Evolutionary conservation across 2,797 vertebrate species (phyloP).

Genomic region (Florisuga fusca): DNA sequence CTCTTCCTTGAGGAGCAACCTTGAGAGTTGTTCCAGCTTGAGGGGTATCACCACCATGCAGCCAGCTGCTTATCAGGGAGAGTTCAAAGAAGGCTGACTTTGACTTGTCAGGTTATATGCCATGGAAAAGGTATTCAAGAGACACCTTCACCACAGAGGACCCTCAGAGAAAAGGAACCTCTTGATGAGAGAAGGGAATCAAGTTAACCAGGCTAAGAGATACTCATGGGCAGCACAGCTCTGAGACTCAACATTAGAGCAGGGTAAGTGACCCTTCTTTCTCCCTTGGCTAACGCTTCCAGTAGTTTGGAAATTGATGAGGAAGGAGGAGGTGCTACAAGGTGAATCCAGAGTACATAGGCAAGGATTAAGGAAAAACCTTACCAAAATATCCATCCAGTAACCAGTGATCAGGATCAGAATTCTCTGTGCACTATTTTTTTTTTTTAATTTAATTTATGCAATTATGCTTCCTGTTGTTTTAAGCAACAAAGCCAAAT

Average conservation of each 20-base stretch:
- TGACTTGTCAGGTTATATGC: neutral
- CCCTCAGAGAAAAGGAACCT: neutral
- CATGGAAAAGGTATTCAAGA: neutral
- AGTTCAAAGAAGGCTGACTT: neutral
- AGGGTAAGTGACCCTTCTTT: neutral
- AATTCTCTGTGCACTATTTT: neutral
- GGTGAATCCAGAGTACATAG: neutral
- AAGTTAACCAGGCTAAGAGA: neutral
- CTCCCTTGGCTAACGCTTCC: neutral
- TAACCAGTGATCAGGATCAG: neutral
- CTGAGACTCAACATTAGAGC: neutral
- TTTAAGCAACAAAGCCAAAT: neutral
- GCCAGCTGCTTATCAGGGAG: neutral
- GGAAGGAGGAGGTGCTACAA: neutral
- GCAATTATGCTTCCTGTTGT: too few species aligned
- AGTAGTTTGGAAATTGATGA: neutral
- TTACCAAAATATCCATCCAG: neutral
- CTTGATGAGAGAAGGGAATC: neutral
- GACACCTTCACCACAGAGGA: neutral
- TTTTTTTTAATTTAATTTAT: neutral
- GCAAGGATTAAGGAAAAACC: neutral
- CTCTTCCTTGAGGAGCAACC: neutral
- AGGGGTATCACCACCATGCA: neutral
- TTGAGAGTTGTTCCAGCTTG: neutral
- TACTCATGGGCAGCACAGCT: fast-evolving